These are phyloP conservation scores for Falco cherrug DNA, from an alignment of 2,797 vertebrate genomes.

Conservation along the genomic window DNA sequence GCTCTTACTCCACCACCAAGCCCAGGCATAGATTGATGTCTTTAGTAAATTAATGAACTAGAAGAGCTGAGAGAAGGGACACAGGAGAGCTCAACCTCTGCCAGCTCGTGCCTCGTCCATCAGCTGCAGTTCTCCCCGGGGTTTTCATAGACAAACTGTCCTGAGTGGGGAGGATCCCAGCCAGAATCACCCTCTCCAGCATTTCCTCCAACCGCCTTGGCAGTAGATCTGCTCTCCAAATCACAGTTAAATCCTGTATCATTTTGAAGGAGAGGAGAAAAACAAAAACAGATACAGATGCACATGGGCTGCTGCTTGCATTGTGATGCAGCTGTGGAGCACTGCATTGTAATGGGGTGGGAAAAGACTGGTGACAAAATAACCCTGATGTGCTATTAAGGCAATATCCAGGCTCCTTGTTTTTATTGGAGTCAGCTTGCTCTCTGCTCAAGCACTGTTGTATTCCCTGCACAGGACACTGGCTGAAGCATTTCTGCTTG, in stretches of 20 bases:
- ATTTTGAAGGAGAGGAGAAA: not conserved
- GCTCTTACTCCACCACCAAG: not conserved
- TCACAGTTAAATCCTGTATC: not conserved
- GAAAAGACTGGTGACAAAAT: not conserved
- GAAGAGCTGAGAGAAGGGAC: not conserved
- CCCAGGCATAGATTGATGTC: not conserved
- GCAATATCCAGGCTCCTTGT: not conserved
- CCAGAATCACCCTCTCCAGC: not conserved
- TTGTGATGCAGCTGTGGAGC: not conserved
- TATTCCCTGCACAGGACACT: not conserved
- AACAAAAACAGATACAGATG: not conserved
- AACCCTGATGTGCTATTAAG: not conserved
- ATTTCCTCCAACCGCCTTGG: not conserved
- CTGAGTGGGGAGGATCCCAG: not conserved
- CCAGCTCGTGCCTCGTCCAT: not conserved
- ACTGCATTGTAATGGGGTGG: not conserved
- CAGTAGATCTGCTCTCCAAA: not conserved
- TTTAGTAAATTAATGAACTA: not conserved
- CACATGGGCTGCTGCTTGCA: not conserved
- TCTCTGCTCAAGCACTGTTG: not conserved
- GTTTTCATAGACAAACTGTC: not conserved
- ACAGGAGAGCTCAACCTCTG: not conserved
- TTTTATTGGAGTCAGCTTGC: not conserved
- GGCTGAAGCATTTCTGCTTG: not conserved
- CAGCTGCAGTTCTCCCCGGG: not conserved